A percentile compares a stretch with the other conserved stretches of the same genome.
These are phyloP conservation scores for Lacerta viridis DNA, from an alignment of 2,797 vertebrate genomes.

Conservation along the genomic window DNA sequence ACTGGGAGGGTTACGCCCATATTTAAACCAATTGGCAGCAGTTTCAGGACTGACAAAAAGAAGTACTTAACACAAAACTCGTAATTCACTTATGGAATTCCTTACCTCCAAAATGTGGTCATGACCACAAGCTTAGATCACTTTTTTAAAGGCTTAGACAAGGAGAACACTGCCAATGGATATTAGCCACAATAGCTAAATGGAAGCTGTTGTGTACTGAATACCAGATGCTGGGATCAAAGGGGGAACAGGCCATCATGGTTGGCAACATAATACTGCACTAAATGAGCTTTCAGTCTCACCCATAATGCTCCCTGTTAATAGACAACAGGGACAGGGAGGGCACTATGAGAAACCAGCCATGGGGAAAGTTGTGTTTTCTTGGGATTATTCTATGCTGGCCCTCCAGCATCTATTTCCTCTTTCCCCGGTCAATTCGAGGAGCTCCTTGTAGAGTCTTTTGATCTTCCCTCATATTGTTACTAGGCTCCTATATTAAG, in stretches of 20 bases:
- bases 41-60: neutral
- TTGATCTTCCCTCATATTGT: neutral
- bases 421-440: neutral
- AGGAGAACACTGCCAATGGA: neutral
- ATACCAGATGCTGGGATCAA: neutral
- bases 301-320: neutral
- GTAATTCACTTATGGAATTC: neutral
- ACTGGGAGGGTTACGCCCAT: neutral
- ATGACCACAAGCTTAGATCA: neutral
- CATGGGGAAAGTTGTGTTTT: neutral
- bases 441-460: neutral
- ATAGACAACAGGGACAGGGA: neutral
- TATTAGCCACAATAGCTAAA: neutral
- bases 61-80: neutral
- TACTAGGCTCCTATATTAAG: neutral
- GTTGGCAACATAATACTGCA: neutral
- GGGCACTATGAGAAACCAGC: neutral
- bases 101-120: neutral
- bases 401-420: neutral
- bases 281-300: neutral
- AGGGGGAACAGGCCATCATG: neutral
- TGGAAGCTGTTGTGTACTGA: neutral
- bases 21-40: neutral
- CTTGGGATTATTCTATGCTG: neutral
- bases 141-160: slow-evolving; percentile 2